Base-by-base conservation (phyloP, 2,113 vertebrate genomes). In the Catharus minimus region DNA sequence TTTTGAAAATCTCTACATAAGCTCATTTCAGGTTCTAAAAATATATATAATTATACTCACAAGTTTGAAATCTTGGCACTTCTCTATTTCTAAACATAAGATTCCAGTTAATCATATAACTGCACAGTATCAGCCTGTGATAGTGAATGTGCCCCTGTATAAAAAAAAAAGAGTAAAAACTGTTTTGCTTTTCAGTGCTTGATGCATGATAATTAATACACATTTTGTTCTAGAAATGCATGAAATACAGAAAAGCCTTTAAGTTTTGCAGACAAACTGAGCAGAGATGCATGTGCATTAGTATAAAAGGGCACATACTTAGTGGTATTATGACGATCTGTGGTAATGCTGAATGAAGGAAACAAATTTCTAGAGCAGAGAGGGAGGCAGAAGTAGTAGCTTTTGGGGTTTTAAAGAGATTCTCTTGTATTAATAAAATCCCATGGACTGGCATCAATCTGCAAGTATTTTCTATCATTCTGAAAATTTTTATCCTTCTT, bases 1-100 rank as follows among this genome's bases (percentile, higher is more conserved):
- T 97, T 97, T 98, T 98, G 77, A 98, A 98, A 93, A 98, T 97
- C 60, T 98, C 97, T 84, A 97, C 97, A 32, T 97, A 95, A 50
- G 96, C 92, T 97, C 97, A 90, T 80, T 83, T 86, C 30, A 71
- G 1, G 58, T 91, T 83, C 80, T 47, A 88, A 91, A 77, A 82
- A 79, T 65, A 92, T 4, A 61, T 38, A 11, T 8, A 53, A 78
- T 71, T 77, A 77, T 78, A 57, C 60, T 46, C 30, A 8, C 52
- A 61, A 44, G 30, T 90, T 67, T 84, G 41, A 88, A 91, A 56
- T 79, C 28, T 90, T 76, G 64, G 60, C 44, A 65, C 10, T 36
- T 83, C 38, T 47, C 1, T 72, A 47, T 65, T 84, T 83, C 62
- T 71, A 91, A 91, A 52, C 36, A 18, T 4, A 88, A 32, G 13